Percentiles rank a stretch among this genome's conserved stretches.
phyloP scores from a whole-genome alignment of 2,888 invertebrate species.

The Hermodice carunculata region DNA sequence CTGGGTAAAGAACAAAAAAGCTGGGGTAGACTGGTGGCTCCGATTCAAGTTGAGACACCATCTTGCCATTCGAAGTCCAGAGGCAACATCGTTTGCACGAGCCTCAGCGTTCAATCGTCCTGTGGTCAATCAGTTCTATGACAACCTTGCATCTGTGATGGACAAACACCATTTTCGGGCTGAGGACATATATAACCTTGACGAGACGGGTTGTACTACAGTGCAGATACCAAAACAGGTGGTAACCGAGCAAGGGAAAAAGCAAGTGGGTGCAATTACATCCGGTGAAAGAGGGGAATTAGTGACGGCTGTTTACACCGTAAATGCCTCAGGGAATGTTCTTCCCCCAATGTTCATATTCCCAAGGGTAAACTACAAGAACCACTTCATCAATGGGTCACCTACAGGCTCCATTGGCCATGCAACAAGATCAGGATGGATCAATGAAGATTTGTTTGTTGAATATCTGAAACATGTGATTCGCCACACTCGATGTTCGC shows the following conservation, averaged over 20 bases:
- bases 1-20: background rate
- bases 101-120: slow-evolving; percentile 38
- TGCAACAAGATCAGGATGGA: slow-evolving; percentile 30
- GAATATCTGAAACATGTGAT: slow-evolving; percentile 34
- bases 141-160: slow-evolving; percentile 32
- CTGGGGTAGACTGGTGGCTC: slow-evolving; percentile 12
- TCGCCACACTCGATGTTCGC: slow-evolving; percentile 21
- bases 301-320: slow-evolving; percentile 23
- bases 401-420: slow-evolving; percentile 26
- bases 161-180: slow-evolving; percentile 35
- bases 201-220: slow-evolving; percentile 41
- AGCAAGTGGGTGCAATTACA: slow-evolving; percentile 37
- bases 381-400: slow-evolving; percentile 18
- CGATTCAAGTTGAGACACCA: background rate
- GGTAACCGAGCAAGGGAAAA: slow-evolving; percentile 28
- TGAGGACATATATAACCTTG: no score
- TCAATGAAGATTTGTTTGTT: slow-evolving; percentile 32
- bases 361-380: no score
- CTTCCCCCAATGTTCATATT: no score
- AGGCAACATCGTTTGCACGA: no score
- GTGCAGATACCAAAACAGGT: no score
- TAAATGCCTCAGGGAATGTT: slow-evolving; percentile 33
- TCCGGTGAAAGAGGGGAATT: slow-evolving; percentile 35
- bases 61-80: slow-evolving; percentile 20
- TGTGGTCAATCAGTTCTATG: slow-evolving; percentile 31